Evolutionary conservation across 2,888 invertebrate genomes (phyloP).

Genomic region (Perdita meconis): DNA sequence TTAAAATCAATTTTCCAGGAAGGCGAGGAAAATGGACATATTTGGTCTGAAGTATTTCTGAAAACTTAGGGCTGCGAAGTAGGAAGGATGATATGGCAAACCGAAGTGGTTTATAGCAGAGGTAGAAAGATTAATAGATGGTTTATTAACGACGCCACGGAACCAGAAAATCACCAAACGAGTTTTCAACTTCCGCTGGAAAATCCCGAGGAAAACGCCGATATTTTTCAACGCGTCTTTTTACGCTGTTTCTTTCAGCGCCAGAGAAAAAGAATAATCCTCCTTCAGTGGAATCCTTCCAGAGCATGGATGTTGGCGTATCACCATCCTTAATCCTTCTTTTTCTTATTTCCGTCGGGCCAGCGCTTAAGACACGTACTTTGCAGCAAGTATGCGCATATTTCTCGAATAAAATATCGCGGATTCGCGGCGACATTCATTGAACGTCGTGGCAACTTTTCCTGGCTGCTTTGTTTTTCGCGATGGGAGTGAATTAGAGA

Average conservation of each 20-base stretch:
- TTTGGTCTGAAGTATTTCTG: too few species aligned
- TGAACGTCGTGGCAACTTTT: neutral
- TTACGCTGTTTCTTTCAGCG: neutral
- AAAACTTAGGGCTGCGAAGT: slow-evolving; percentile 16
- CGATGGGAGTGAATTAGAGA: slow-evolving; percentile 12
- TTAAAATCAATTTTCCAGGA: too few species aligned
- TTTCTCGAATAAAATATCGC: slow-evolving; percentile 1
- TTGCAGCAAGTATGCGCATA: slow-evolving; percentile 26
- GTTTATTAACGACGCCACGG: slow-evolving; percentile 49
- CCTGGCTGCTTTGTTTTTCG: neutral
- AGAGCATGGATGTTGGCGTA: slow-evolving; percentile 3
- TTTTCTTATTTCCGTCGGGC: neutral
- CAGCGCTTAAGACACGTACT: slow-evolving; percentile 3
- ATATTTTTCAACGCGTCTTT: slow-evolving; percentile 43
- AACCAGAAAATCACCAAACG: slow-evolving; percentile 45
- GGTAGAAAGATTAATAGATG: slow-evolving; percentile 37
- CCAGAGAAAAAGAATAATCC: slow-evolving; percentile 20
- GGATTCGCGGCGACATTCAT: neutral
- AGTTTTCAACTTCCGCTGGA: slow-evolving; percentile 43
- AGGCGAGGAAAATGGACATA: too few species aligned
- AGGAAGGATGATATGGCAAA: slow-evolving; percentile 22
- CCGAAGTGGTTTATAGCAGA: slow-evolving; percentile 10
- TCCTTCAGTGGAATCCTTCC: slow-evolving; percentile 7
- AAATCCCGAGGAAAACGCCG: slow-evolving; percentile 22
- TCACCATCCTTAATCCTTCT: slow-evolving; percentile 47